Percentiles rank a stretch among this genome's conserved stretches.
phyloP scores from a whole-genome alignment of 2,113 vertebrate species.

The Clarias batrachus region DNA sequence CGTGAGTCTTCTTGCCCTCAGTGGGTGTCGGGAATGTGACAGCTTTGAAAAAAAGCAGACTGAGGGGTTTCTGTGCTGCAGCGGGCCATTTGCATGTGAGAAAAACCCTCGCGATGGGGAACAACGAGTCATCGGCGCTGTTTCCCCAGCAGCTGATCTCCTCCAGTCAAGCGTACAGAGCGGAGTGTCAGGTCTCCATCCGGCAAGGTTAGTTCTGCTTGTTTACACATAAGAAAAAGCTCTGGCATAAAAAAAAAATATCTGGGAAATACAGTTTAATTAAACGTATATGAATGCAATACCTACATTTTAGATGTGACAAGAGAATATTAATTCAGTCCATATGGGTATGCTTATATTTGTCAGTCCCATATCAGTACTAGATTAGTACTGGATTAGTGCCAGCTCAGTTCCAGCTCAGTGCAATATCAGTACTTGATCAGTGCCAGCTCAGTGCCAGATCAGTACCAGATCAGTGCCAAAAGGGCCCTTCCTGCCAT shows the following conservation, averaged over 20 bases:
- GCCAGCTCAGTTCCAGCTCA: too few species aligned
- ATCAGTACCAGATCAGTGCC: too few species aligned
- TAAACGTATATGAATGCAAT: background rate
- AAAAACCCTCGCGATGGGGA: constrained; percentile 59
- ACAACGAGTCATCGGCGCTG: constrained; percentile 55
- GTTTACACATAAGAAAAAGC: background rate
- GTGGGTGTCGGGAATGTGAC: background rate
- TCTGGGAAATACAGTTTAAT: background rate
- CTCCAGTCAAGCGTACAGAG: background rate
- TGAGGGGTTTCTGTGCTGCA: background rate
- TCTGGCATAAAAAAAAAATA: background rate
- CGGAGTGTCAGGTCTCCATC: constrained; percentile 22
- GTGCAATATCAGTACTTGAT: too few species aligned
- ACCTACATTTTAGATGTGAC: background rate
- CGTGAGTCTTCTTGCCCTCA: background rate
- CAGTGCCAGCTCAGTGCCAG: too few species aligned
- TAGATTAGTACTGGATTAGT: too few species aligned
- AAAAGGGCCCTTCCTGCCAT: too few species aligned
- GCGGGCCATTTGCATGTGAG: background rate
- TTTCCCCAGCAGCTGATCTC: constrained; percentile 13
- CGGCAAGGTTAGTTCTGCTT: constrained; percentile 56
- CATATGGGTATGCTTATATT: background rate
- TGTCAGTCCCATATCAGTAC: background rate
- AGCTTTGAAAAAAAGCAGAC: background rate
- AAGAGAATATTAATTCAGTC: background rate